Percentiles rank a stretch among this genome's conserved stretches.
Conservation (phyloP, 2,113 vertebrate species). For the Oxyruncus cristatus region DNA sequence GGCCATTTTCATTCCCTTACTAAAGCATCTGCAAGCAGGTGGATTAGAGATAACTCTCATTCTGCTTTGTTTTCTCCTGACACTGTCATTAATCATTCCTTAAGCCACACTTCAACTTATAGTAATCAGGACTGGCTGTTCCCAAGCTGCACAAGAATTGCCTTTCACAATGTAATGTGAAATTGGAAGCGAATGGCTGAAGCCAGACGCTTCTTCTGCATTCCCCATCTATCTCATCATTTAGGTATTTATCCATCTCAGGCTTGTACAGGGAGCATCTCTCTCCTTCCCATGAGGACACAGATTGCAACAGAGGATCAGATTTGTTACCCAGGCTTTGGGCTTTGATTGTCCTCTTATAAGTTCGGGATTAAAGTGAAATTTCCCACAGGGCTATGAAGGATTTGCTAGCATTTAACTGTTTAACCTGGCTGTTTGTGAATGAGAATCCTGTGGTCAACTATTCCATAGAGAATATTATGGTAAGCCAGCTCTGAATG, state of each 20-base stretch:
- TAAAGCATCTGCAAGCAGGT: conserved; percentile 94
- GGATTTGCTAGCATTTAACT: conserved; percentile 99
- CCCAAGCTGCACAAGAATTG: conserved; percentile 96
- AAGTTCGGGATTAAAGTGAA: conserved; percentile 99
- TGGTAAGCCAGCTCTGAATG: conserved; percentile 83
- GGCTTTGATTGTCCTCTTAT: conserved; percentile 99
- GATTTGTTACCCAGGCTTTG: conserved; percentile 99
- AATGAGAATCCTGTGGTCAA: conserved; percentile 90
- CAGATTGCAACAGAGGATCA: conserved; percentile 97
- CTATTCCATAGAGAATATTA: conserved; percentile 87
- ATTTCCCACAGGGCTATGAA: conserved; percentile 99
- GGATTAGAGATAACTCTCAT: conserved; percentile 98
- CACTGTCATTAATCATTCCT: conserved; percentile 99
- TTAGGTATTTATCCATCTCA: conserved; percentile 99
- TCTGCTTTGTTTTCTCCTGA: conserved; percentile 97
- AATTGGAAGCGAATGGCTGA: conserved; percentile 99
- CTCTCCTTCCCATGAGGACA: conserved; percentile 90
- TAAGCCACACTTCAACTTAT: conserved; percentile 98
- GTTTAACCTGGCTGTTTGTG: conserved; percentile 98
- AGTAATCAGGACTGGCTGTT: conserved; percentile 99
- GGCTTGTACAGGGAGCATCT: conserved; percentile 92
- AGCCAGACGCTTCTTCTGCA: conserved; percentile 93
- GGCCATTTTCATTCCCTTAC: conserved; percentile 90
- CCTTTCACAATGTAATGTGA: conserved; percentile 95
- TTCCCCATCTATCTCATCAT: conserved; percentile 99